Percentiles rank a stretch among this genome's conserved stretches.
phyloP scores from a whole-genome alignment of 2,113 vertebrate genomes.

The Daboia siamensis region DNA sequence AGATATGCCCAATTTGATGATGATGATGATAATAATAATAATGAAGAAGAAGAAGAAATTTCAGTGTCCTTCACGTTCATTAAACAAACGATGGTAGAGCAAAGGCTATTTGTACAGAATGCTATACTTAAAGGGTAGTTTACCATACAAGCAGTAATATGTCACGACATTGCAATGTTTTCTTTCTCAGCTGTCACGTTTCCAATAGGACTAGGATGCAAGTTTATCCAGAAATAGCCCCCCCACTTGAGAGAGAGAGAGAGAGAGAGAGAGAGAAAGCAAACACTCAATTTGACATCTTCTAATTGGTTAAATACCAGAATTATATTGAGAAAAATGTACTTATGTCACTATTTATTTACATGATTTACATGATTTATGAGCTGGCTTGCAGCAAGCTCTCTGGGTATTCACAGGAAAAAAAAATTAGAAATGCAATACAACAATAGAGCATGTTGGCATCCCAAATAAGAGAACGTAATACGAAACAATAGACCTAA shows the following conservation, averaged over 20 bases:
- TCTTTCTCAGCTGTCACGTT: background rate
- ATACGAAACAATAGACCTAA: background rate
- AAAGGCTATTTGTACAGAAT: background rate
- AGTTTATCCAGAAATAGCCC: background rate
- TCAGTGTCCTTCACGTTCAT: background rate
- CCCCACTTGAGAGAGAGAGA: too few species aligned
- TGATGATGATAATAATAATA: too few species aligned
- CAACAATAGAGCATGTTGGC: background rate
- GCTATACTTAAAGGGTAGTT: background rate
- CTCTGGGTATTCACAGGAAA: background rate
- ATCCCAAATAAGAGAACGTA: background rate
- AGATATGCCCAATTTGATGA: background rate
- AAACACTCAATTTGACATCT: constrained; percentile 1
- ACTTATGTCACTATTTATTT: background rate
- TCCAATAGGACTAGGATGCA: background rate
- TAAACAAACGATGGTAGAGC: background rate
- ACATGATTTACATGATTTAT: background rate
- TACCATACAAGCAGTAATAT: background rate
- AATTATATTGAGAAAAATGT: background rate
- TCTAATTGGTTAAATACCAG: background rate
- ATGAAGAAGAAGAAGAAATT: background rate
- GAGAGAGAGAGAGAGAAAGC: background rate
- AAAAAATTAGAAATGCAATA: background rate
- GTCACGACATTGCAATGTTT: background rate
- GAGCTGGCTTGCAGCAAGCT: background rate